Percentiles rank a stretch among this genome's conserved stretches.
These are phyloP conservation scores for Misgurnus mizolepis DNA, from an alignment of 2,113 vertebrate genomes.

Conservation along the genomic window DNA sequence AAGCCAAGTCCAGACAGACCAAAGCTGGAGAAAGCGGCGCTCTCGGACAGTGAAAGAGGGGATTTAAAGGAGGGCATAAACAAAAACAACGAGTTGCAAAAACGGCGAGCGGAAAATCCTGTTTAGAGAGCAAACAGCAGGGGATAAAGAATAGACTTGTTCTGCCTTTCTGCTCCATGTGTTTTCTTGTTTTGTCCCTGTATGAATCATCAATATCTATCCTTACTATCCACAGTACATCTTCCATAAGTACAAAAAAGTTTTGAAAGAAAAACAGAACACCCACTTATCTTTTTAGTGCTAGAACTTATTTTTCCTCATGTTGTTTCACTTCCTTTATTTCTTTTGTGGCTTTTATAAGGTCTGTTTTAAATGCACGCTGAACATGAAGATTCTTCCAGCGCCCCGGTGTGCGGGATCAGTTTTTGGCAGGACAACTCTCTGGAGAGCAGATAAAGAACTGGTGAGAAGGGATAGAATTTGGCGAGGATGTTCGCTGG, in stretches of 20 bases:
- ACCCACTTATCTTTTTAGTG: conserved; percentile 56
- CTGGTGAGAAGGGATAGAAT: conserved; percentile 54
- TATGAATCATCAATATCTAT: conserved; percentile 58
- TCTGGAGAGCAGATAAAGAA: conserved; percentile 63
- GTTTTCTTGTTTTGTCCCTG: conserved; percentile 42
- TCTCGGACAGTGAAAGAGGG: conserved; percentile 64
- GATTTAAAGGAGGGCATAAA: conserved; percentile 62
- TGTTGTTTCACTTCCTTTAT: conserved; percentile 19
- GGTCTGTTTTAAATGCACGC: conserved; percentile 71
- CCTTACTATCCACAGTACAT: conserved; percentile 55
- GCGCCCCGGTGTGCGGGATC: conserved; percentile 65
- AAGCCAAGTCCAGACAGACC: conserved; percentile 71
- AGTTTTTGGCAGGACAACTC: conserved; percentile 70
- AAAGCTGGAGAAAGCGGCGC: conserved; percentile 59
- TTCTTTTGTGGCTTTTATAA: conserved; percentile 62
- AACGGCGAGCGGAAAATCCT: conserved; percentile 71
- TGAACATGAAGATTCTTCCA: conserved; percentile 59
- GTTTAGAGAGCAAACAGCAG: conserved; percentile 63
- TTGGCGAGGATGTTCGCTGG: conserved; percentile 54
- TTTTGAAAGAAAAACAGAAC: conserved; percentile 69
- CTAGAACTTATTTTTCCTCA: conserved; percentile 53
- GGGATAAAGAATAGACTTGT: conserved; percentile 48
- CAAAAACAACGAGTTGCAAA: conserved; percentile 61
- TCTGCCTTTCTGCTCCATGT: conserved; percentile 47
- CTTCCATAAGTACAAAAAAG: conserved; percentile 62